Evolutionary conservation across 2,797 vertebrate genomes (phyloP).

Genomic region (Champsocephalus gunnari): DNA sequence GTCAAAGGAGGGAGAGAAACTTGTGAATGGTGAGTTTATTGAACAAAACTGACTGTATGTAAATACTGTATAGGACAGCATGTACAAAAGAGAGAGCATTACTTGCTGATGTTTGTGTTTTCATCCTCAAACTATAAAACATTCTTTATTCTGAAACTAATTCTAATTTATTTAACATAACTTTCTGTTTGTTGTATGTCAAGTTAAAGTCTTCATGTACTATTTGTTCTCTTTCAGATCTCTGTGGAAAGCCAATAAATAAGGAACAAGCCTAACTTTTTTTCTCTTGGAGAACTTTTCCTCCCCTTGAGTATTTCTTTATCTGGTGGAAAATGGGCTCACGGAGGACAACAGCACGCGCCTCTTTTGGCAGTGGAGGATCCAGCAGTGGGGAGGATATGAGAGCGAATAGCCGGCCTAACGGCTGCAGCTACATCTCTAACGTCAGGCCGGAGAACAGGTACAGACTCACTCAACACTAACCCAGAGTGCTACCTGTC

Average conservation of each 20-base stretch:
- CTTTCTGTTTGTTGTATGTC: neutral
- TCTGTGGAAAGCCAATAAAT: slow-evolving; percentile 12
- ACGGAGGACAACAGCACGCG: slow-evolving; percentile 76
- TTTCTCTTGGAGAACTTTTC: slow-evolving; percentile 11
- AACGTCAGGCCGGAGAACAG: slow-evolving; percentile 92
- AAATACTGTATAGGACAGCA: neutral
- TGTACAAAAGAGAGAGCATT: slow-evolving; percentile 11
- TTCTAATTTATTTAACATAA: neutral
- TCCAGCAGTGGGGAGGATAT: slow-evolving; percentile 81
- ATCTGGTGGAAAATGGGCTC: slow-evolving; percentile 82
- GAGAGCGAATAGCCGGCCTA: slow-evolving; percentile 80
- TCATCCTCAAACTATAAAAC: neutral
- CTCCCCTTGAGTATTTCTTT: neutral
- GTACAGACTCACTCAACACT: slow-evolving; percentile 71
- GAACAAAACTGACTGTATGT: slow-evolving; percentile 5
- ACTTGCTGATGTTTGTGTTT: slow-evolving; percentile 3
- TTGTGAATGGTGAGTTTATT: slow-evolving; percentile 75
- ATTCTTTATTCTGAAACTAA: too few relatives aligned
- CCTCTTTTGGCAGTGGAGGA: slow-evolving; percentile 75
- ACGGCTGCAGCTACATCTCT: slow-evolving; percentile 89
- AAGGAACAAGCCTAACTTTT: slow-evolving; percentile 7
- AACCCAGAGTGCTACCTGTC: neutral
- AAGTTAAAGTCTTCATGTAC: neutral
- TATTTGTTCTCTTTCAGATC: slow-evolving; percentile 42
- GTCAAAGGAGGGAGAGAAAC: slow-evolving; percentile 73